phyloP scores from a whole-genome alignment of 2,797 vertebrate genomes.

The Hoplostethus atlanticus region DNA sequence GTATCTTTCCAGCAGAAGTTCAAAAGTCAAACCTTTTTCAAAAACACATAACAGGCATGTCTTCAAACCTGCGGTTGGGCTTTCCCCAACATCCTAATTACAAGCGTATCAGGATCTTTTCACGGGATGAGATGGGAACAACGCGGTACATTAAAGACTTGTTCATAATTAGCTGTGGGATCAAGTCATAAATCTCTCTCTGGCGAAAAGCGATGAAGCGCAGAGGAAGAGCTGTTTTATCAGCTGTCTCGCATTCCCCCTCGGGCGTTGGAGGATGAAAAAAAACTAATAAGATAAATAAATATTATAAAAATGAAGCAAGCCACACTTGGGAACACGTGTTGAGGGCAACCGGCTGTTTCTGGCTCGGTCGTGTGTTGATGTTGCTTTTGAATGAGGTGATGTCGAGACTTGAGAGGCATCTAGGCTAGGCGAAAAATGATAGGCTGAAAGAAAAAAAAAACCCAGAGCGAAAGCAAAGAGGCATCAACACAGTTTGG shows the following conservation, averaged over 20 bases:
- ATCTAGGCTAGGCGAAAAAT: constrained; percentile 23
- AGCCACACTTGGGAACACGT: constrained; percentile 38
- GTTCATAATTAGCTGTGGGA: constrained; percentile 78
- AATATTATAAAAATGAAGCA: constrained; percentile 67
- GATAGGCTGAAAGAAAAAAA: constrained; percentile 9
- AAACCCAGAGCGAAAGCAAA: constrained; percentile 1
- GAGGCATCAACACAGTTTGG: constrained; percentile 20
- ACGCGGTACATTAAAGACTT: constrained; percentile 67
- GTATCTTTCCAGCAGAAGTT: constrained; percentile 60
- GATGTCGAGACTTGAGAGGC: constrained; percentile 50
- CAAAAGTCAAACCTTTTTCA: constrained; percentile 64
- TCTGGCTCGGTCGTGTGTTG: constrained; percentile 25
- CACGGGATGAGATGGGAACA: constrained; percentile 62
- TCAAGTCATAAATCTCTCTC: constrained; percentile 74
- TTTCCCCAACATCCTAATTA: constrained; percentile 76
- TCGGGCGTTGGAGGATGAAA: constrained; percentile 40
- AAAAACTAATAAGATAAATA: constrained; percentile 54
- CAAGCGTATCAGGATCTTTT: constrained; percentile 70
- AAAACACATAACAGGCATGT: constrained; percentile 53
- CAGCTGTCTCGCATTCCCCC: constrained; percentile 61
- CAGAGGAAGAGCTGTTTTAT: constrained; percentile 70
- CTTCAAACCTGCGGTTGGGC: constrained; percentile 67
- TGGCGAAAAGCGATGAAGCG: constrained; percentile 50
- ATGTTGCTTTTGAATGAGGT: constrained; percentile 34
- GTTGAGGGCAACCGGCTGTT: constrained; percentile 27